Evolutionary conservation across 2,888 invertebrate genomes (phyloP).

Genomic region (Operophtera brumata): DNA sequence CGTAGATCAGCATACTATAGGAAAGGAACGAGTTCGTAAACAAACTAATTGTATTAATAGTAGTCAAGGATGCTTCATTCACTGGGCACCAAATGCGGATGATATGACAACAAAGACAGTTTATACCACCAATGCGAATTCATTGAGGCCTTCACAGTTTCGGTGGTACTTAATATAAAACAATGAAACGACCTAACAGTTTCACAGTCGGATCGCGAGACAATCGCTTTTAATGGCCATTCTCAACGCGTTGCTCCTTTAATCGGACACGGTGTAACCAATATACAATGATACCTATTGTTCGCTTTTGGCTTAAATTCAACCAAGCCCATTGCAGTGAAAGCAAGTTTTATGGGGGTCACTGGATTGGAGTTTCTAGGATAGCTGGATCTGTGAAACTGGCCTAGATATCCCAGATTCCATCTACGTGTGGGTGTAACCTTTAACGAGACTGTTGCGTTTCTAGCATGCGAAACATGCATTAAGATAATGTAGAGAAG

Average conservation of each 20-base stretch:
- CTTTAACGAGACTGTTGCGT: no score
- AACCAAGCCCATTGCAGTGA: conserved; percentile 22
- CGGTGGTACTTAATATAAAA: conserved; percentile 44
- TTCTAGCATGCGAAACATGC: background rate
- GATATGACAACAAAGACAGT: conserved; percentile 5
- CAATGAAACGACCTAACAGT: conserved; percentile 48
- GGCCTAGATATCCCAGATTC: background rate
- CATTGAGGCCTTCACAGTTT: conserved; percentile 38
- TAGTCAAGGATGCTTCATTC: background rate
- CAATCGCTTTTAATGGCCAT: conserved; percentile 45
- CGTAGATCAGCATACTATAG: no score
- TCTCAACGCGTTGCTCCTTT: conserved; percentile 40
- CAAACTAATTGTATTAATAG: background rate
- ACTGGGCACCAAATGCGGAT: conserved; percentile 3
- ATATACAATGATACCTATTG: conserved; percentile 47
- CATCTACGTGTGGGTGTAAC: no score
- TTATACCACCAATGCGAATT: conserved; percentile 21
- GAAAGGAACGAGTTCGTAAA: background rate
- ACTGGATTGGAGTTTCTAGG: conserved; percentile 18
- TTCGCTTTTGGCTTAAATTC: conserved; percentile 36
- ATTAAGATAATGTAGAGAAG: background rate
- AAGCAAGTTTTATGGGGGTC: conserved; percentile 25
- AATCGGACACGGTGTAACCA: conserved; percentile 43
- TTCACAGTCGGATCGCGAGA: conserved; percentile 47
- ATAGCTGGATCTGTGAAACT: conserved; percentile 5